Conservation (phyloP, 2,888 invertebrate genomes). For the Drosophila siamana region DNA sequence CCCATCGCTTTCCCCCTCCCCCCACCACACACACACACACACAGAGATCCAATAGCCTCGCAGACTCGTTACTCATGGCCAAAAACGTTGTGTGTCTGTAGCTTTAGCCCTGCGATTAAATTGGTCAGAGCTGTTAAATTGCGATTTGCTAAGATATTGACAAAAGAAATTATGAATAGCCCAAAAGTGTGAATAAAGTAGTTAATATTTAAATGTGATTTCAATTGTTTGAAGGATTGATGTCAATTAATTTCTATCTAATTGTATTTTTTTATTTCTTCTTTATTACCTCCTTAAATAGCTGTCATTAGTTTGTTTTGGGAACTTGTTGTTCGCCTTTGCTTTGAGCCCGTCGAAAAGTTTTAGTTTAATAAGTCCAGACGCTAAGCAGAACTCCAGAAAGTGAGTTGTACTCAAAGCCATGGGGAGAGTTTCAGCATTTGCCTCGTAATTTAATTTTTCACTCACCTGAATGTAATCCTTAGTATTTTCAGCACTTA, state of each 20-base stretch:
- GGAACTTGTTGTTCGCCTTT: too few species aligned
- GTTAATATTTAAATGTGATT: too few species aligned
- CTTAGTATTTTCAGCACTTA: slow-evolving; percentile 39
- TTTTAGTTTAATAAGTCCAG: slow-evolving; percentile 10
- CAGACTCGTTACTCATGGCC: slow-evolving; percentile 44
- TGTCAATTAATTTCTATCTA: too few species aligned
- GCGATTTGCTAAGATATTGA: neutral
- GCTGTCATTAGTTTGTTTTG: too few species aligned
- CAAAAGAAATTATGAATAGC: too few species aligned
- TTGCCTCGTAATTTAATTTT: slow-evolving; percentile 72
- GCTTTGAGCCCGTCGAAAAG: too few species aligned
- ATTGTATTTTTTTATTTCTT: neutral
- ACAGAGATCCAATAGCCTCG: neutral
- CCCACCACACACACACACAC: neutral
- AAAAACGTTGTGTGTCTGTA: slow-evolving; percentile 10
- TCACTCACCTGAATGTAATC: slow-evolving; percentile 61
- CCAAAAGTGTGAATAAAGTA: too few species aligned
- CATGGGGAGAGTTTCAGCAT: slow-evolving; percentile 47
- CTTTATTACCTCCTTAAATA: neutral
- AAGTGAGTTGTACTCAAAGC: slow-evolving; percentile 21
- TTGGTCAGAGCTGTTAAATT: neutral
- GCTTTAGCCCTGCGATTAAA: neutral
- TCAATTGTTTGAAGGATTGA: too few species aligned
- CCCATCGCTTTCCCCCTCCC: neutral
- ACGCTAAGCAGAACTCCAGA: slow-evolving; percentile 29